Evolutionary conservation across 2,797 vertebrate genomes (phyloP), one percentile per base, ranked within the genome.

Genomic region (Pelobates cultripes): DNA sequence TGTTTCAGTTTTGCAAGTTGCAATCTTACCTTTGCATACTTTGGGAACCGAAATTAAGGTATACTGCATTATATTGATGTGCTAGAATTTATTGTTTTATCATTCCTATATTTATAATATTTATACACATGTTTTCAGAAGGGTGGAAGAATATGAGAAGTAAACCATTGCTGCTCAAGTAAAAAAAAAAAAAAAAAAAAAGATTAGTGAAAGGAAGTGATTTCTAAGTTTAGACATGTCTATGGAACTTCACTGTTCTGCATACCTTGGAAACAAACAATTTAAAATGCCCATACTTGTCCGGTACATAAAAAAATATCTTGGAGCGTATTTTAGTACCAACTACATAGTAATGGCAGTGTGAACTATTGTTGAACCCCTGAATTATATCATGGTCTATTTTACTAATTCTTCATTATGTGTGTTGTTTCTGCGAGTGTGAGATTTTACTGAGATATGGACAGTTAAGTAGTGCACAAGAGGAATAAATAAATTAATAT

Each of bases 141-240:
- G 67, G 17, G 55, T 70, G 61, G 55, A 3, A 51, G 43, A 51
- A 10, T 51, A 51, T 5, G 5, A 78, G 63, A 43, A 47, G 51
- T 15, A 61, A 73, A 5, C 2, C 5, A 2, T 5, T 69, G 47
- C 64, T 63, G 13, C 76, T 63, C 73, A 68, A 80, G 47, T 63
- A 74, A 64, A 81, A 70, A 76, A 76, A 64, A 81, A 70, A 76
- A 76, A 43, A 76, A 72, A 70, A 51, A 10, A 14, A 81, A 63
- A 81, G 79, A 73, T 78, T 75, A 83, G 81, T 8, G 68, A 60
- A 45, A 83, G 76, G 81, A 83, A 83, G 81, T 83, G 10, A 70
- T 71, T 69, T 53, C 70, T 83, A 63, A 42, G 81, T 83, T 83
- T 83, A 71, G 81, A 83, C 81, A 74, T 83, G 81, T 78, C 81